A percentile compares a stretch with the other conserved stretches of the same genome.
These are phyloP conservation scores for Eupithecia pulchellata DNA, from an alignment of 2,888 invertebrate species.

Conservation along the genomic window DNA sequence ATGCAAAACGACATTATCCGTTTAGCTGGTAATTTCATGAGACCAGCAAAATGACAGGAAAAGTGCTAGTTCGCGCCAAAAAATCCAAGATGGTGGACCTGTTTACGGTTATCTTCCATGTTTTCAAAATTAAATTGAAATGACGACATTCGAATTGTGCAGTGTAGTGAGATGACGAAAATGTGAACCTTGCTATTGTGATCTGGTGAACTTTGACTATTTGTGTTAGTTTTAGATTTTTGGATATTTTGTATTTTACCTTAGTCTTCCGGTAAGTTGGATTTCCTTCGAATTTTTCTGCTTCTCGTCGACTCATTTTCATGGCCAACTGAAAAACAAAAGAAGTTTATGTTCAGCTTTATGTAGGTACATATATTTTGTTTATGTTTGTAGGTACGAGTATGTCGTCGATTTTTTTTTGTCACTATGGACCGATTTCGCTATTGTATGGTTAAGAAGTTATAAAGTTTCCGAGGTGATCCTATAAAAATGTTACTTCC, in stretches of 20 bases:
- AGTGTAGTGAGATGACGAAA: conserved; percentile 49
- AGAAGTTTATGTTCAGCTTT: too few relatives aligned
- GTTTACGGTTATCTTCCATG: conserved; percentile 70
- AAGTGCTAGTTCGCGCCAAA: conserved; percentile 76
- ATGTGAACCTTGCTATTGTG: conserved; percentile 50
- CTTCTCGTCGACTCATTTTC: background rate
- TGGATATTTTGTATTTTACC: conserved; percentile 40
- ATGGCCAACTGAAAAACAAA: too few relatives aligned
- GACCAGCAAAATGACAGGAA: conserved; percentile 68
- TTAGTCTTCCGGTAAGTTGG: conserved; percentile 41
- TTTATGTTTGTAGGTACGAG: too few relatives aligned
- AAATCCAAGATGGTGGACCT: conserved; percentile 70
- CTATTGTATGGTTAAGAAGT: too few relatives aligned
- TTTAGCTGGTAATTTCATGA: conserved; percentile 31
- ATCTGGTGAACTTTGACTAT: conserved; percentile 43
- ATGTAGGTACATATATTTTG: too few relatives aligned
- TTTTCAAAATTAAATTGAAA: conserved; percentile 83
- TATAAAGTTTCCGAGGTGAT: too few relatives aligned
- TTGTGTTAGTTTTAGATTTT: conserved; percentile 43
- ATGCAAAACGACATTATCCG: conserved; percentile 51
- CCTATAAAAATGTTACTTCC: too few relatives aligned
- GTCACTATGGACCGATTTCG: too few relatives aligned
- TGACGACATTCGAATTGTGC: conserved; percentile 64
- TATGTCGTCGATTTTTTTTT: too few relatives aligned
- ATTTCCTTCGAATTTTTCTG: background rate